These are phyloP conservation scores for Lagria hirta DNA, from an alignment of 2,888 invertebrate species.

Conservation along the genomic window DNA sequence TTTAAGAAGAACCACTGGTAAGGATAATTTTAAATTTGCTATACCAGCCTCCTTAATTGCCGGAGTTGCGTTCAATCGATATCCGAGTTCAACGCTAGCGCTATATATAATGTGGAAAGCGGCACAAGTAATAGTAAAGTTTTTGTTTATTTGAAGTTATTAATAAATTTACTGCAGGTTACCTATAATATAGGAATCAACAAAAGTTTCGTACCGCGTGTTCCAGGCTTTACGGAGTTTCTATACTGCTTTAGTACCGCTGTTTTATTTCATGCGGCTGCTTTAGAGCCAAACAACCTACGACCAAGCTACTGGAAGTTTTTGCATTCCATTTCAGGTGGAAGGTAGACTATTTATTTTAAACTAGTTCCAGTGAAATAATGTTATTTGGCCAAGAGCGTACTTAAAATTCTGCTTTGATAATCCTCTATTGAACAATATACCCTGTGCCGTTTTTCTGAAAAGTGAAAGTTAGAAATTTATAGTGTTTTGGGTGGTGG, in stretches of 20 bases:
- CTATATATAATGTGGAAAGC: slow-evolving; percentile 82
- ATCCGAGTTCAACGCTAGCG: slow-evolving; percentile 75
- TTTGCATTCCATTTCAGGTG: slow-evolving; percentile 71
- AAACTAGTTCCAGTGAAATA: too few relatives aligned
- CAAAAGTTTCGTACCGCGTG: slow-evolving; percentile 64
- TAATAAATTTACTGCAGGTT: slow-evolving; percentile 62
- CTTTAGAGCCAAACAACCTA: slow-evolving; percentile 75
- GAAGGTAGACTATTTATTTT: too few relatives aligned
- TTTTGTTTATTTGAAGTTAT: too few relatives aligned
- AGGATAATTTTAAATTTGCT: slow-evolving; percentile 65
- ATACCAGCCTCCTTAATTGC: slow-evolving; percentile 71
- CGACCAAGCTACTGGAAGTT: slow-evolving; percentile 82
- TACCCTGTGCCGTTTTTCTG: too few relatives aligned
- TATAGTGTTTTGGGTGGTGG: too few relatives aligned
- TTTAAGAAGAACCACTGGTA: slow-evolving; percentile 62
- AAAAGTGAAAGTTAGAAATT: too few relatives aligned
- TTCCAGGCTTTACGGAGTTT: slow-evolving; percentile 69
- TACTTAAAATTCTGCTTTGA: too few relatives aligned
- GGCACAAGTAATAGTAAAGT: slow-evolving; percentile 76
- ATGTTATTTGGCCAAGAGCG: too few relatives aligned
- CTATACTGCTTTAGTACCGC: slow-evolving; percentile 78
- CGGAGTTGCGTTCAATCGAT: slow-evolving; percentile 69
- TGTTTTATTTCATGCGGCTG: slow-evolving; percentile 73
- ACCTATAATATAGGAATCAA: slow-evolving; percentile 70
- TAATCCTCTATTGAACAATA: too few relatives aligned